Base-by-base conservation (phyloP, 2,888 invertebrate species). In the Uloborus plumipes region DNA sequence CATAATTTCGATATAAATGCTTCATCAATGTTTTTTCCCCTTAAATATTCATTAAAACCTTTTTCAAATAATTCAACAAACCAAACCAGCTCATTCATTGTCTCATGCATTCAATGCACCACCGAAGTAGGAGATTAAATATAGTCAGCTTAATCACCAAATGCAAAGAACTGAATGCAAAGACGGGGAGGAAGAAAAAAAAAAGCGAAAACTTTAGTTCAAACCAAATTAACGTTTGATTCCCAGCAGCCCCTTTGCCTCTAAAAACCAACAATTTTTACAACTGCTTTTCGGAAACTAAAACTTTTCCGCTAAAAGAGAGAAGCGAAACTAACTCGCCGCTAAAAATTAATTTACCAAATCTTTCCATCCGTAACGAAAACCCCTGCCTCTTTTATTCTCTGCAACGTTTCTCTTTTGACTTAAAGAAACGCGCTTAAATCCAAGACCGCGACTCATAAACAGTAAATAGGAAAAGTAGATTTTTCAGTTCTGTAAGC, bases 291-390 rank as follows among this genome's bases (percentile, higher is more conserved):
- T 51, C 22, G 67, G 55, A 55, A 62, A 66, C 74, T 65, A n/a
- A 65, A 74, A 75, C 59, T 69, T 71, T 71, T 58, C 18, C 59
- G 75, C 49, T 58, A 15, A 61, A 59, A 75, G 58, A 70, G 70
- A 31, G 70, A 47, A 70, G 76, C 15, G 76, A 71, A 53, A 78
- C 66, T 78, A 66, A 75, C 58, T 77, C 65, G 51, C 70, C 70
- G 62, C 64, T 78, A 78, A 78, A 78, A 78, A 78, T 78, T 71
- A 71, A 71, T 78, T 78, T 78, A 71, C 77, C 66, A 66, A 51
- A 65, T 65, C 72, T 66, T 72, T 20, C 71, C 78, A 66, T 55
- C 66, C 72, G 65, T 72, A 78, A 72, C 72, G 53, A 70, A 77
- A 67, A 53, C 64, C 76, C 31, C 67, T 18, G 61, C 59, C 69